These are phyloP conservation scores for Notechis scutatus DNA, from an alignment of 2,113 vertebrate species.

Conservation along the genomic window DNA sequence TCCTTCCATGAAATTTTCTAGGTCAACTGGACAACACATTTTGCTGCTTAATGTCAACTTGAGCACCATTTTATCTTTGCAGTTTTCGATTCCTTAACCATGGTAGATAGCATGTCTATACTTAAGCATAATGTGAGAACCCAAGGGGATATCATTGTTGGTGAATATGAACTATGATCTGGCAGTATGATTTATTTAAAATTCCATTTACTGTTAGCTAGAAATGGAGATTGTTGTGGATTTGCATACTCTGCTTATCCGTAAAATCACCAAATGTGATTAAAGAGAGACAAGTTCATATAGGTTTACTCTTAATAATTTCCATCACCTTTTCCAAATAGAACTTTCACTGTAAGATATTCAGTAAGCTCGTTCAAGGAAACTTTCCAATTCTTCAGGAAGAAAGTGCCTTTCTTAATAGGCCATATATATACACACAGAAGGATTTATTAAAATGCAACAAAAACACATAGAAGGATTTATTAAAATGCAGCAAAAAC, in stretches of 20 bases:
- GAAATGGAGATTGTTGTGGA: background rate
- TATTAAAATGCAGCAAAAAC: background rate
- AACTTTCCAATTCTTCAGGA: background rate
- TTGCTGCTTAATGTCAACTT: background rate
- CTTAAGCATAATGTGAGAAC: background rate
- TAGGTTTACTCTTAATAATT: background rate
- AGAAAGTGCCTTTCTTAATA: background rate
- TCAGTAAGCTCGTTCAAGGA: background rate
- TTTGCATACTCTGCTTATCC: background rate
- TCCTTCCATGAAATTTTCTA: background rate
- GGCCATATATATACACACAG: background rate
- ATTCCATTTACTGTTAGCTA: background rate
- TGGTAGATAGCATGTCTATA: background rate
- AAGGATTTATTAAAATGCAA: background rate
- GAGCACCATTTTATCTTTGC: background rate
- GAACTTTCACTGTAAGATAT: background rate
- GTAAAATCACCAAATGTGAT: background rate
- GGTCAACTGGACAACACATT: background rate
- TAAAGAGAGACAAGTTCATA: background rate
- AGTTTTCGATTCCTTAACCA: background rate
- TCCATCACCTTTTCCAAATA: background rate
- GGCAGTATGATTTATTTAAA: background rate
- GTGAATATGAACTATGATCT: background rate
- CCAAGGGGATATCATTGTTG: background rate
- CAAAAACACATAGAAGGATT: background rate